Conservation (phyloP, 2,888 invertebrate genomes). For the Agriotes lineatus region DNA sequence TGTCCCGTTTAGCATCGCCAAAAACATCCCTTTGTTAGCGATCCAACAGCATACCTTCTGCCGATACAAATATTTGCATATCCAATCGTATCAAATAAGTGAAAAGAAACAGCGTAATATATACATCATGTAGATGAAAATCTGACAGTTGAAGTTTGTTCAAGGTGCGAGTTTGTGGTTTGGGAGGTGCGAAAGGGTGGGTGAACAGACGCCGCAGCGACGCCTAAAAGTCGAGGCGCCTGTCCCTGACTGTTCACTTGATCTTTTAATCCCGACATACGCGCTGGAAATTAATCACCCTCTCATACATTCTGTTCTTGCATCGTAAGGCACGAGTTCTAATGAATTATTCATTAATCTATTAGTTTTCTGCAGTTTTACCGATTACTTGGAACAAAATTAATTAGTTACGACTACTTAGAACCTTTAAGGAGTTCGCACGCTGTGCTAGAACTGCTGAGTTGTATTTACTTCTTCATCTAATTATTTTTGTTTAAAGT, state of each 20-base stretch:
- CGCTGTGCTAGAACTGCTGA: not conserved
- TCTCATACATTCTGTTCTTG: constrained; percentile 53
- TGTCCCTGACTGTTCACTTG: constrained; percentile 65
- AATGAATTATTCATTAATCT: constrained; percentile 65
- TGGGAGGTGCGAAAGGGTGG: constrained; percentile 57
- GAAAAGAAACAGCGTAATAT: constrained; percentile 25
- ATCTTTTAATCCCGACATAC: constrained; percentile 67
- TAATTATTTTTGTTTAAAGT: too few species aligned
- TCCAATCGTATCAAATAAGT: constrained; percentile 10
- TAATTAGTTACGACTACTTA: constrained; percentile 19
- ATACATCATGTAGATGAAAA: constrained; percentile 40
- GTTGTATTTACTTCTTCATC: too few species aligned
- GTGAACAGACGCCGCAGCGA: constrained; percentile 59
- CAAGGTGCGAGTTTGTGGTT: constrained; percentile 55
- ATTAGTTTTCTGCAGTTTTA: constrained; percentile 63
- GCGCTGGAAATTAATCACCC: constrained; percentile 67
- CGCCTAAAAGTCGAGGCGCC: constrained; percentile 65
- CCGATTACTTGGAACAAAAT: constrained; percentile 24
- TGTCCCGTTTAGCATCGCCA: too few species aligned
- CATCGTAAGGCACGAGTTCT: constrained; percentile 58
- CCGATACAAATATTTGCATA: constrained; percentile 12
- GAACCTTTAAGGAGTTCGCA: not conserved
- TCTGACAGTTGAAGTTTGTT: constrained; percentile 43
- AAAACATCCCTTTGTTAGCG: not conserved
- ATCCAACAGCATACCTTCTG: not conserved